Percentiles rank a stretch among this genome's conserved stretches.
Conservation (phyloP, 1,140 invertebrate genomes). For the Diorhabda elongata region DNA sequence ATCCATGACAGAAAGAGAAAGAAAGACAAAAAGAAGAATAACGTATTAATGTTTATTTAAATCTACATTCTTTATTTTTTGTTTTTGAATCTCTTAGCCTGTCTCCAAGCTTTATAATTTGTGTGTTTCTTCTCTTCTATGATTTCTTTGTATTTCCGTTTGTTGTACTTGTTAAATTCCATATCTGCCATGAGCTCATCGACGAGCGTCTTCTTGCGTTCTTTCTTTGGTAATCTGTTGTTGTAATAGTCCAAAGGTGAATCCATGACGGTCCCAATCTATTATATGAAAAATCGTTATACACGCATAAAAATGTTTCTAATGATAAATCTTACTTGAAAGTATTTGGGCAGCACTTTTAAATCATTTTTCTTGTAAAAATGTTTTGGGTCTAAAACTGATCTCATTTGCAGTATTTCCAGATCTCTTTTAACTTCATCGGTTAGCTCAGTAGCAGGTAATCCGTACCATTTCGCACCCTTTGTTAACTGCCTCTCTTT, state of each 20-base stretch:
- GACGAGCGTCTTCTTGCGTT: slow-evolving; percentile 83
- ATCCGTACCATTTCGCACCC: slow-evolving; percentile 81
- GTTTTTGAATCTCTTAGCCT: slow-evolving; percentile 52
- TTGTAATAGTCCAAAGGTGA: slow-evolving; percentile 69
- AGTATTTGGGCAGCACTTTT: slow-evolving; percentile 84
- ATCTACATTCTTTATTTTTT: slow-evolving; percentile 46
- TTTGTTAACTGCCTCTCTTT: slow-evolving; percentile 70
- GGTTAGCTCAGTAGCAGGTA: slow-evolving; percentile 82
- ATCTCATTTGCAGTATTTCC: slow-evolving; percentile 85
- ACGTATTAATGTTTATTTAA: slow-evolving; percentile 40
- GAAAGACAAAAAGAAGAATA: neutral
- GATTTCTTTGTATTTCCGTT: slow-evolving; percentile 77
- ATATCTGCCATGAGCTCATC: slow-evolving; percentile 89
- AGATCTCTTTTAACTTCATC: slow-evolving; percentile 84
- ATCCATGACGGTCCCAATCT: slow-evolving; percentile 72
- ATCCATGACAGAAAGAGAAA: slow-evolving; percentile 57
- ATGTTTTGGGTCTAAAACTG: slow-evolving; percentile 84
- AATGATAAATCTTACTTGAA: slow-evolving; percentile 60
- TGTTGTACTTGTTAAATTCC: slow-evolving; percentile 80
- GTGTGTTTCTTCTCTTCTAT: slow-evolving; percentile 66
- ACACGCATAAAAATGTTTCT: neutral
- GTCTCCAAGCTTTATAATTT: slow-evolving; percentile 53
- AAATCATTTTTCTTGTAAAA: slow-evolving; percentile 93
- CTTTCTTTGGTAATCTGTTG: slow-evolving; percentile 75
- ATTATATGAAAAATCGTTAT: slow-evolving; percentile 29